Base-by-base conservation (phyloP, 2,888 invertebrate genomes). In the Athrips mouffetella region DNA sequence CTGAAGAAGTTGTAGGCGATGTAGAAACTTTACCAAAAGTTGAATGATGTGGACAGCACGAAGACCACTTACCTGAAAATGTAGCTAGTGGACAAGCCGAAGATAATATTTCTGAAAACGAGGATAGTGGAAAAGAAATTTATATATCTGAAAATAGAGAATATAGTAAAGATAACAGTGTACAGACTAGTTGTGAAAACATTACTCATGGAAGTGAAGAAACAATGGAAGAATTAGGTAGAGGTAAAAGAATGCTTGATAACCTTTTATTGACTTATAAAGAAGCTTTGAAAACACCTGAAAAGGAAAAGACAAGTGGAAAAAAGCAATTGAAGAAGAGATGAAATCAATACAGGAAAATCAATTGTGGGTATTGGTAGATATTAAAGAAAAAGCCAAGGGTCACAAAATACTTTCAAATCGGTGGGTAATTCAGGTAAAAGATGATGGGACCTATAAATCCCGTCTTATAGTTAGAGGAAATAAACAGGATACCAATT, bases 281-380 rank as follows among this genome's bases (percentile, higher is more conserved):
- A 15, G 45, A 49, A 11, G 49, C 39, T 2, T 15, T 37, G 20
- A 39, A 33, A 13, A 23, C 27, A 1, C 10, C 33, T 10, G 49
- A 44, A 2, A 30, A 29, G 39, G 37, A 30, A 39, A 37, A n/a
- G n/a, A n/a, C n/a, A n/a, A 39, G 5, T 49, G 49, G 45, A 29
- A 18, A 5, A 10, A 44, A 29, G 49, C 49, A 2, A 49, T 49
- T 2, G 6, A 37, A 2, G 13, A 31, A 23, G 45, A 45, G 21
- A 15, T 33, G 10, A 10, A 35, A 23, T 20, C 45, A 6, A n/a
- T 35, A 4, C 1, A 35, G 15, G 23, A 45, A 21, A 45, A 45
- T 11, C n/a, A 13, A n/a, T n/a, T 20, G 6, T 45, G 45, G 45
- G 25, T 18, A 37, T 13, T 45, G n/a, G 23, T 35, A 20, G 23